Evolutionary conservation across 37 sponge, comb jelly and placozoan species (phyloP).

Genomic region (Sycon ciliatum): DNA sequence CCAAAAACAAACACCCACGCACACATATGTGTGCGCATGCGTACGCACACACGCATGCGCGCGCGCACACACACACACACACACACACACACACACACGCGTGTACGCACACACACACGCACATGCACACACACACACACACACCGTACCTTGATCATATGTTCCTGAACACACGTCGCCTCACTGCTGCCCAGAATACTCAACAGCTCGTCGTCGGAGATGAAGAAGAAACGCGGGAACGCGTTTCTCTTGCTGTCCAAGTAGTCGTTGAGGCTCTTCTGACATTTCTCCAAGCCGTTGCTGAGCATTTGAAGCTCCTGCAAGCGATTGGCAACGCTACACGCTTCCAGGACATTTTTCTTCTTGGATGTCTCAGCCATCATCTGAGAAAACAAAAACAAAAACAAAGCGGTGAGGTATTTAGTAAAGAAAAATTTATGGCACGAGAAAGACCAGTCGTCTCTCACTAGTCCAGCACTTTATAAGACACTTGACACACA

Average conservation of each 20-base stretch:
- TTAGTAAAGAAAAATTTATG: too few relatives aligned
- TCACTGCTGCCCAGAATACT: constrained; percentile 92
- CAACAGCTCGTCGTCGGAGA: constrained; percentile 95
- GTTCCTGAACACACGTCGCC: constrained; percentile 97
- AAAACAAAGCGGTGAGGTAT: too few relatives aligned
- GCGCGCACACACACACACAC: too few relatives aligned
- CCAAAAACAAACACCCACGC: not conserved
- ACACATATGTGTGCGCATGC: not conserved
- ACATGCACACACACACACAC: not conserved
- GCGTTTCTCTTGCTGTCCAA: constrained; percentile 98
- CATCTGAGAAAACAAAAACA: constrained; percentile 60
- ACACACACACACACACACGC: not conserved
- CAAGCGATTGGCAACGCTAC: constrained; percentile 76
- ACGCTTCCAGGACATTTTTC: constrained; percentile 75
- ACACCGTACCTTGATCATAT: constrained; percentile 90
- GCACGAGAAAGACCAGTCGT: too few relatives aligned
- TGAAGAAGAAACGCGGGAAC: constrained; percentile 99
- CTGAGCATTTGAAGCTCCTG: constrained; percentile 81
- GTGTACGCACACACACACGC: not conserved
- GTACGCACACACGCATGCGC: not conserved
- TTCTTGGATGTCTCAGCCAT: constrained; percentile 94
- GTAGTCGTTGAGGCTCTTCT: constrained; percentile 97
- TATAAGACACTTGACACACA: too few relatives aligned
- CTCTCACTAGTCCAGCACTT: too few relatives aligned
- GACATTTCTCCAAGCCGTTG: constrained; percentile 82